Evolutionary conservation across 2,888 invertebrate species (phyloP).

Genomic region (Rhingia rostrata): DNA sequence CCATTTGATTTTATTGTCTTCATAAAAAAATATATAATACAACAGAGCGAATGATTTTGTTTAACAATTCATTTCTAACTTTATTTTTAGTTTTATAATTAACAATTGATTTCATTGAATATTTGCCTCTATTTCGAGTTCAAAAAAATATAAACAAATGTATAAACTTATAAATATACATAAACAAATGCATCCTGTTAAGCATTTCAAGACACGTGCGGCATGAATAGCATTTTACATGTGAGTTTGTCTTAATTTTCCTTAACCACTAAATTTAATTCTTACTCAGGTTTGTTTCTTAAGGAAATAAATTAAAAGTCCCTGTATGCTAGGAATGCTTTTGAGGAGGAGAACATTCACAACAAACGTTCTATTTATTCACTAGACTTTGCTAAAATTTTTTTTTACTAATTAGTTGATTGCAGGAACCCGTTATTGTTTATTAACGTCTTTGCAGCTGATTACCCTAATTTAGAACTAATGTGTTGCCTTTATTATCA

Average conservation of each 20-base stretch:
- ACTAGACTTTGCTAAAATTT: neutral
- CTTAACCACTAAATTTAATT: constrained; percentile 35
- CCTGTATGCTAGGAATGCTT: constrained; percentile 59
- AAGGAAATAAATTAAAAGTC: constrained; percentile 17
- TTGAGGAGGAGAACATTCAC: neutral
- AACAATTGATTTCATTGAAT: constrained; percentile 24
- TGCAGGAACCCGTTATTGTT: constrained; percentile 1
- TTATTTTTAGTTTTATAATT: neutral
- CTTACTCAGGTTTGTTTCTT: constrained; percentile 20
- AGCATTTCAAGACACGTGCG: constrained; percentile 69
- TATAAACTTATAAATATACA: constrained; percentile 9
- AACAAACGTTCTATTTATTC: too few relatives aligned
- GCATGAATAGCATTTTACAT: constrained; percentile 60
- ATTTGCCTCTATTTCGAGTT: constrained; percentile 30
- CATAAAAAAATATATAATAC: constrained; percentile 62
- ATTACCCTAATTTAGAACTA: constrained; percentile 19
- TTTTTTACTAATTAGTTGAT: neutral
- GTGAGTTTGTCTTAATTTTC: constrained; percentile 36
- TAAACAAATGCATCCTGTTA: constrained; percentile 59
- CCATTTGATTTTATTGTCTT: constrained; percentile 59
- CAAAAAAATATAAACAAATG: constrained; percentile 14
- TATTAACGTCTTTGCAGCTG: neutral
- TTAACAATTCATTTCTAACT: constrained; percentile 40
- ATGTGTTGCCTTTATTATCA: constrained; percentile 68
- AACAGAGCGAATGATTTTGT: constrained; percentile 44